phyloP scores from a whole-genome alignment of 2,797 vertebrate species.

The Spondyliosoma cantharus region DNA sequence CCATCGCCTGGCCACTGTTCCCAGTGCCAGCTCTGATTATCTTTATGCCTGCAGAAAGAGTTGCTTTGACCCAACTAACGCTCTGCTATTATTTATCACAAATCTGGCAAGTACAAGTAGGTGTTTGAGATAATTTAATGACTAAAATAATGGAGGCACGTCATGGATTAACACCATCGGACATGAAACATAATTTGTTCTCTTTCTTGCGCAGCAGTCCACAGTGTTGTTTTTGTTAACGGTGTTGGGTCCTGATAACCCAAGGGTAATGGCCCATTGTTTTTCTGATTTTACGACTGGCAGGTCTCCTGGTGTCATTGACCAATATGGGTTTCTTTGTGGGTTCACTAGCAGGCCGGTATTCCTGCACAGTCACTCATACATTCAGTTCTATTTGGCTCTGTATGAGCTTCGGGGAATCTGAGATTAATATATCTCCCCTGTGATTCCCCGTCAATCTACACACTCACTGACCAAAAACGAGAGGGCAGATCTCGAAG shows the following conservation, averaged over 20 bases:
- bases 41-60: conserved; percentile 62
- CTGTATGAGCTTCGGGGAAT: conserved; percentile 56
- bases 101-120: conserved; percentile 50
- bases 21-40: conserved; percentile 78
- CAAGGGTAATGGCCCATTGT: conserved; percentile 74
- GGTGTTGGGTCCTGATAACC: conserved; percentile 68
- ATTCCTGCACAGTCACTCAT: conserved; percentile 62
- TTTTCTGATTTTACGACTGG: conserved; percentile 66
- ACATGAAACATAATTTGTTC: conserved; percentile 53
- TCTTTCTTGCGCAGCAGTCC: conserved; percentile 45
- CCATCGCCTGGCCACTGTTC: conserved; percentile 71
- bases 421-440: conserved; percentile 66
- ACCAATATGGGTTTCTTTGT: conserved; percentile 56
- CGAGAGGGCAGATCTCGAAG: conserved; percentile 41
- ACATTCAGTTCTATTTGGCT: conserved; percentile 45
- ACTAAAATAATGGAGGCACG: conserved; percentile 46
- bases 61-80: conserved; percentile 52
- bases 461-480: conserved; percentile 63
- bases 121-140: conserved; percentile 53
- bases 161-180: conserved; percentile 36
- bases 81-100: conserved; percentile 53
- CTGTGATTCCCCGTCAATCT: conserved; percentile 52
- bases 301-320: conserved; percentile 62
- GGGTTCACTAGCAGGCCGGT: conserved; percentile 74
- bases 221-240: conserved; percentile 69